Percentiles rank a stretch among this genome's conserved stretches.
Evolutionary conservation across 1,140 invertebrate species (phyloP).

Genomic region (Drosophila kikkawai): DNA sequence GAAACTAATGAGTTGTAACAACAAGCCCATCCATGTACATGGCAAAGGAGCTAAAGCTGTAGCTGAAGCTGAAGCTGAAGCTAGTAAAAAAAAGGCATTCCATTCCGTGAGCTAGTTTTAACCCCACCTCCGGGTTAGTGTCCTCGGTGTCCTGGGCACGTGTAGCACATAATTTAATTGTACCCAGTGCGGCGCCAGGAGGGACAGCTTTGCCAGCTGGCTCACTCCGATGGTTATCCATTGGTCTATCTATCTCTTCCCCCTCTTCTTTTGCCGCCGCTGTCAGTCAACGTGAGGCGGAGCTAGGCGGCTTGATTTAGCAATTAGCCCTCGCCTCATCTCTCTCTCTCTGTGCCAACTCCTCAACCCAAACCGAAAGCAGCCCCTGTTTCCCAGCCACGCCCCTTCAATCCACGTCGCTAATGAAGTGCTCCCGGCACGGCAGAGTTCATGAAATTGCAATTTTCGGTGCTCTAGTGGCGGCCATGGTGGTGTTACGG

Average conservation of each 20-base stretch:
- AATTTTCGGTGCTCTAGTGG: slow-evolving; percentile 36
- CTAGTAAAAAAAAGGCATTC: slow-evolving; percentile 8
- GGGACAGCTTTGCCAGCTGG: slow-evolving; percentile 13
- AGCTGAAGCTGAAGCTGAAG: background rate
- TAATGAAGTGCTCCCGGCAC: slow-evolving; percentile 41
- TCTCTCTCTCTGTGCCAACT: slow-evolving; percentile 7
- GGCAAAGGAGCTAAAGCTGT: slow-evolving; percentile 26
- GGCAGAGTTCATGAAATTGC: slow-evolving; percentile 52
- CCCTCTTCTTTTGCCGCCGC: background rate
- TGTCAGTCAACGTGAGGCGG: slow-evolving; percentile 30
- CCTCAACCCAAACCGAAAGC: too few relatives aligned
- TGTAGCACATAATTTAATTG: slow-evolving; percentile 72
- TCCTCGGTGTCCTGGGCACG: slow-evolving; percentile 24
- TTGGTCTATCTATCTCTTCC: background rate
- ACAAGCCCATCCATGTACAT: slow-evolving; percentile 57
- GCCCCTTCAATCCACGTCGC: slow-evolving; percentile 9
- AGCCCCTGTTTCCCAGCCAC: background rate
- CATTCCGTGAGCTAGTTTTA: slow-evolving; percentile 1
- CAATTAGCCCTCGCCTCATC: slow-evolving; percentile 61
- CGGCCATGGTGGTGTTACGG: background rate
- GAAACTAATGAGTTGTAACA: slow-evolving; percentile 76
- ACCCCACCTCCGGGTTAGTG: background rate
- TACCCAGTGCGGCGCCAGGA: slow-evolving; percentile 27
- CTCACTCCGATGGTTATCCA: slow-evolving; percentile 14
- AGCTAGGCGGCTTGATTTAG: slow-evolving; percentile 61